These are phyloP conservation scores for Tychaedon coryphoeus DNA, from an alignment of 2,113 vertebrate species.

Conservation along the genomic window DNA sequence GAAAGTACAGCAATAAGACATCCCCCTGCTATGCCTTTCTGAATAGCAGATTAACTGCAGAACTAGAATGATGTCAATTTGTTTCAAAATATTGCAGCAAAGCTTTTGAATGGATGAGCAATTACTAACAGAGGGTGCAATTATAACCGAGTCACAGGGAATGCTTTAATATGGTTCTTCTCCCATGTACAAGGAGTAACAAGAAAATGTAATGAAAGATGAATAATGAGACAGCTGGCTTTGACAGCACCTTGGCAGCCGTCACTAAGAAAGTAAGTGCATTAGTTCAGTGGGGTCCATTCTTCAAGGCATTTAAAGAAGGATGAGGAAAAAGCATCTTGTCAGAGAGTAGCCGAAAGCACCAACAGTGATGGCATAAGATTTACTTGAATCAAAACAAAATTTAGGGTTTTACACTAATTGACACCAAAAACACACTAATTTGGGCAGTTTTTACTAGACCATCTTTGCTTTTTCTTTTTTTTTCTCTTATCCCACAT, in stretches of 20 bases:
- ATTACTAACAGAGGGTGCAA: slow-evolving; percentile 59
- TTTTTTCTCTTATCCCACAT: not conserved
- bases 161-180: slow-evolving; percentile 49
- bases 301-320: slow-evolving; percentile 35
- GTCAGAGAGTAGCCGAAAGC: slow-evolving; percentile 29
- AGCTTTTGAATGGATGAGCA: slow-evolving; percentile 69
- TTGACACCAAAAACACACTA: slow-evolving; percentile 26
- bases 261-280: slow-evolving; percentile 53
- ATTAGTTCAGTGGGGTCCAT: not conserved
- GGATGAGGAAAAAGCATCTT: slow-evolving; percentile 37
- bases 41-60: slow-evolving; percentile 68
- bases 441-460: not conserved
- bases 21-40: slow-evolving; percentile 61
- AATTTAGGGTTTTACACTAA: slow-evolving; percentile 44
- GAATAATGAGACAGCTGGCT: slow-evolving; percentile 61
- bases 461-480: not conserved
- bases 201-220: slow-evolving; percentile 55
- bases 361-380: not conserved
- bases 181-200: slow-evolving; percentile 38
- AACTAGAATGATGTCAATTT: slow-evolving; percentile 69
- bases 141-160: slow-evolving; percentile 46
- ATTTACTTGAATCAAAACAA: slow-evolving; percentile 21
- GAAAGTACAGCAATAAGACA: slow-evolving; percentile 54
- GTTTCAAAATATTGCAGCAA: slow-evolving; percentile 73
- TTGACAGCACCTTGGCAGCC: slow-evolving; percentile 61